Conservation (phyloP, 1,140 invertebrate species). For the Drosophila mojavensis region DNA sequence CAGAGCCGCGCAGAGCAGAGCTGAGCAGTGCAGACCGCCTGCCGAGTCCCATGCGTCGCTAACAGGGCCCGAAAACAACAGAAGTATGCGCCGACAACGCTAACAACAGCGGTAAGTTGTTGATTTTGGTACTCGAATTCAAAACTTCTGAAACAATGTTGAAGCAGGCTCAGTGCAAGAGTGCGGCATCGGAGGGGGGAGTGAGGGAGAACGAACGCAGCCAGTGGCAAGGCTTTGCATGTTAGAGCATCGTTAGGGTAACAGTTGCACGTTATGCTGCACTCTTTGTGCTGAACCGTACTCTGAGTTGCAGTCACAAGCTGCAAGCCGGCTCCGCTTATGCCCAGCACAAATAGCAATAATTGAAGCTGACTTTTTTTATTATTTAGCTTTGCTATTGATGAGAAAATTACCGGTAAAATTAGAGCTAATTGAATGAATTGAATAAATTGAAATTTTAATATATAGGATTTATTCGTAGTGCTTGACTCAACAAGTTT, state of each 20-base stretch:
- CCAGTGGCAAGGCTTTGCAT: conserved; percentile 57
- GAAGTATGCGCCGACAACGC: conserved; percentile 55
- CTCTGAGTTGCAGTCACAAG: conserved; percentile 54
- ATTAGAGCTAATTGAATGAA: conserved; percentile 7
- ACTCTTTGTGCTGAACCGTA: conserved; percentile 29
- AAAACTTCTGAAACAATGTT: conserved; percentile 67
- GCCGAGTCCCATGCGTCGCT: conserved; percentile 33
- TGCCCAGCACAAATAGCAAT: conserved; percentile 26
- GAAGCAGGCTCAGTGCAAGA: conserved; percentile 30
- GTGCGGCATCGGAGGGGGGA: conserved; percentile 6
- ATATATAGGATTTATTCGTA: background rate
- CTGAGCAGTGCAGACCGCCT: conserved; percentile 14
- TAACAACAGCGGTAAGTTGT: conserved; percentile 75
- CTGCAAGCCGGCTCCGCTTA: conserved; percentile 36
- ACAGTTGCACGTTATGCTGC: conserved; percentile 2
- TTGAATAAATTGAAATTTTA: conserved; percentile 1
- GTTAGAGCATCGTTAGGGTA: conserved; percentile 54
- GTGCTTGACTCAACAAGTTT: background rate
- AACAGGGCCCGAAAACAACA: conserved; percentile 35
- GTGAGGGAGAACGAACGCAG: conserved; percentile 4
- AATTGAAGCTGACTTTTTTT: conserved; percentile 5
- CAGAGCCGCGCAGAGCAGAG: background rate
- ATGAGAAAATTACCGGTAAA: no score
- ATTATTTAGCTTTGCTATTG: no score
- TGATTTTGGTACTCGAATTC: conserved; percentile 80